phyloP scores from a whole-genome alignment of 2,888 invertebrate species.

The Caradrina kadenii region DNA sequence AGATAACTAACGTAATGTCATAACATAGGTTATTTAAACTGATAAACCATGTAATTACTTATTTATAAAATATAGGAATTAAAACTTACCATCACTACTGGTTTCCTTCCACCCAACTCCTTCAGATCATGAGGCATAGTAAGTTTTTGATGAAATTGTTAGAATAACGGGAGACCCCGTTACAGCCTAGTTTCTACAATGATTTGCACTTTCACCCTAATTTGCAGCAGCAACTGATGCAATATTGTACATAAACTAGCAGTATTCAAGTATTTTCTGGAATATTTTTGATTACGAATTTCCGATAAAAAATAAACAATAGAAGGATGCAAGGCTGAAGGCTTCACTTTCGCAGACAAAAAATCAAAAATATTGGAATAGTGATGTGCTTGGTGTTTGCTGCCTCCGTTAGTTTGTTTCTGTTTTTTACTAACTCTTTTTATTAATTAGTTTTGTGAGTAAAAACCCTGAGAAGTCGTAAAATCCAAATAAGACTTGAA shows the following conservation, averaged over 20 bases:
- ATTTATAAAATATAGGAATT: neutral
- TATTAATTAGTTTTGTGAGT: neutral
- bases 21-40: constrained; percentile 14
- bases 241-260: neutral
- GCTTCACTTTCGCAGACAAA: constrained; percentile 11
- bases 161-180: constrained; percentile 73
- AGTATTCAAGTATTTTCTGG: constrained; percentile 1
- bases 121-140: constrained; percentile 89
- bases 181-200: constrained; percentile 58
- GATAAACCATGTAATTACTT: neutral
- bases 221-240: neutral
- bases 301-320: constrained; percentile 51
- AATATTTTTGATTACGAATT: constrained; percentile 24
- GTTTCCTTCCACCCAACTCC: constrained; percentile 85
- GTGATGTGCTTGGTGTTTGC: constrained; percentile 5
- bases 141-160: constrained; percentile 67
- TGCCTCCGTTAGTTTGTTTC: neutral
- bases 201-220: constrained; percentile 38
- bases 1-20: constrained; percentile 14
- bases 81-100: constrained; percentile 81
- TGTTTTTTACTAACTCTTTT: neutral
- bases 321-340: neutral
- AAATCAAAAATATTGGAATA: constrained; percentile 23
- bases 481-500: neutral
- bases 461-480: neutral